phyloP scores from a whole-genome alignment of 2,888 invertebrate species.

The Ptychoptera contaminata region DNA sequence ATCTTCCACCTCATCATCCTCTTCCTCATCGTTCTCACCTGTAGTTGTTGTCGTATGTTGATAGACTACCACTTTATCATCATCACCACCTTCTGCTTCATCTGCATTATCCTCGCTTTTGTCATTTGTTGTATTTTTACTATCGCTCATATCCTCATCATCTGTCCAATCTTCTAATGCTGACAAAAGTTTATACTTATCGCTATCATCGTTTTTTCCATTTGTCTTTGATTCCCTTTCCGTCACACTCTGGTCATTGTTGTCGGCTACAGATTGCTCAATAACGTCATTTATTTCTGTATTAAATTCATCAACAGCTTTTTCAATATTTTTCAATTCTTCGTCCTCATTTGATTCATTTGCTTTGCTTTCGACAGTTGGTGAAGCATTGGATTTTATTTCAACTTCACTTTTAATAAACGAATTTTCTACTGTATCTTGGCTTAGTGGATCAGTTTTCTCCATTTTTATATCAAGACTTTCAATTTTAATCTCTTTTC shows the following conservation, averaged over 20 bases:
- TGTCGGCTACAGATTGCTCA: slow-evolving; percentile 23
- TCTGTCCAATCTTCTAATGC: slow-evolving; percentile 24
- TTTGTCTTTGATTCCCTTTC: slow-evolving; percentile 14
- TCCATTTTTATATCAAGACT: neutral
- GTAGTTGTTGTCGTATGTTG: slow-evolving; percentile 11
- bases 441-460: neutral
- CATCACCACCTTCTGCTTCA: slow-evolving; percentile 18
- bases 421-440: slow-evolving; percentile 11
- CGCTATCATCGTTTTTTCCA: slow-evolving; percentile 19
- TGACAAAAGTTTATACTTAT: slow-evolving; percentile 17
- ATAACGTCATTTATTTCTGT: slow-evolving; percentile 20
- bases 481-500: no score
- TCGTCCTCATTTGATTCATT: slow-evolving; percentile 25
- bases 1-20: slow-evolving; percentile 11
- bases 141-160: slow-evolving; percentile 24
- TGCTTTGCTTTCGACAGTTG: slow-evolving; percentile 16
- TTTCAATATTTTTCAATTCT: slow-evolving; percentile 1
- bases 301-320: slow-evolving; percentile 13
- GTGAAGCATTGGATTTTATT: slow-evolving; percentile 8
- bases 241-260: slow-evolving; percentile 26
- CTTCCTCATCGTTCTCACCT: slow-evolving; percentile 14
- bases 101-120: slow-evolving; percentile 9
- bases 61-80: slow-evolving; percentile 6
- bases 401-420: slow-evolving; percentile 7
- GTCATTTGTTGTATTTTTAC: neutral